A percentile compares a stretch with the other conserved stretches of the same genome.
Conservation (phyloP, 2,797 vertebrate genomes). For the Trachurus trachurus region DNA sequence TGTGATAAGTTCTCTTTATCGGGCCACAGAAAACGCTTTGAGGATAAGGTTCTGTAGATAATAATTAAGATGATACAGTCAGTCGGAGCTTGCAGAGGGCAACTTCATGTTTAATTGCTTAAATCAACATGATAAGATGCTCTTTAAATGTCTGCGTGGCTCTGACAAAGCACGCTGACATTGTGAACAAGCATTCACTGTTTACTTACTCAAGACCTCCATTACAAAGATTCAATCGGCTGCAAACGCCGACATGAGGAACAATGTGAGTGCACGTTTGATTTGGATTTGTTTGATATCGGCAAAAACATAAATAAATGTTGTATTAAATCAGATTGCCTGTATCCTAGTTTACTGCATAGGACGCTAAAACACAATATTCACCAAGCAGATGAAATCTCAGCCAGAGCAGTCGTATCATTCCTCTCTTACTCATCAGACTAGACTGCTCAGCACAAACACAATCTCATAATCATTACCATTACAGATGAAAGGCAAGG, state of each 20-base stretch:
- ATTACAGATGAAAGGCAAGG: conserved; percentile 90
- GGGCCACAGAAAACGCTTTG: conserved; percentile 86
- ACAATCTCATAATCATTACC: conserved; percentile 90
- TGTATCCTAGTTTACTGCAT: conserved; percentile 4
- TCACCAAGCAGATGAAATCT: conserved; percentile 38
- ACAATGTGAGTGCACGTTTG: conserved; percentile 61
- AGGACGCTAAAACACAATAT: conserved; percentile 24
- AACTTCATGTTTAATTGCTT: conserved; percentile 91
- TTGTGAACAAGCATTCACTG: conserved; percentile 76
- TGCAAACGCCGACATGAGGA: conserved; percentile 65
- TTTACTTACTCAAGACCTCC: conserved; percentile 81
- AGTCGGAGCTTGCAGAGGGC: conserved; percentile 82
- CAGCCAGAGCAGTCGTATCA: conserved; percentile 53
- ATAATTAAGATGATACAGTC: conserved; percentile 89
- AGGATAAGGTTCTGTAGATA: conserved; percentile 87
- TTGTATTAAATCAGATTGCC: conserved; percentile 42
- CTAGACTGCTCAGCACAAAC: conserved; percentile 80
- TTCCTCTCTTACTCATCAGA: conserved; percentile 78
- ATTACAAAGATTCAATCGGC: conserved; percentile 82
- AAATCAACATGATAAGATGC: conserved; percentile 88
- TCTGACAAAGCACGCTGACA: conserved; percentile 81
- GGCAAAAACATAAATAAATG: conserved; percentile 41
- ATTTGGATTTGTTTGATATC: conserved; percentile 53
- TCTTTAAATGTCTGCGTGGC: conserved; percentile 82
- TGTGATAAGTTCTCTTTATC: conserved; percentile 85